Evolutionary conservation across 1,140 invertebrate species (phyloP), one percentile per base, ranked within the genome.

Genomic region (Calycopis cecrops): DNA sequence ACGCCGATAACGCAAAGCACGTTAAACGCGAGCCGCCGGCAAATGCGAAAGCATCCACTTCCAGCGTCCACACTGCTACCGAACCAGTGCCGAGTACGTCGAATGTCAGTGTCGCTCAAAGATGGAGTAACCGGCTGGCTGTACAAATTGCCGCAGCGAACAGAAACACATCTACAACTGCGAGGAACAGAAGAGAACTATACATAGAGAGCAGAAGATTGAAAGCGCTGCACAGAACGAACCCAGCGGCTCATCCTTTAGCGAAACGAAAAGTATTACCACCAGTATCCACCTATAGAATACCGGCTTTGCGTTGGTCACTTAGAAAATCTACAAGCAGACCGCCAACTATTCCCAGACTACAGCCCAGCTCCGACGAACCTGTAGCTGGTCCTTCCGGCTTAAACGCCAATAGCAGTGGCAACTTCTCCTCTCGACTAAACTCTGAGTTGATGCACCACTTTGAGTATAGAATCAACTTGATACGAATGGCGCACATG

Each of bases 81-180:
- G 52, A 59, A 14, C 38, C 52, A 10, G 16, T 14, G n/a, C 58
- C 28, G 35, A 50, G 34, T 54, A 48, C 47, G 3, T 48, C 47
- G 18, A 48, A 18, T 18, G 28, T 18, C 17, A 33, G 18, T 52
- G 34, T 47, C 28, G 18, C 64, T 6, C 75, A 82, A 52, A 64
- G 59, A 44, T 87, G 79, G 79, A 84, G 79, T 51, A 75, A 82
- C 62, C 72, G 85, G 11, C 69, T 88, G 7, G 84, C 85, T 9
- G 78, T 88, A 17, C 84, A 86, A 62, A 88, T 88, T 53, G 67
- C 85, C 9, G 82, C 78, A 16, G 85, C 78, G 1, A 88, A 88
- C 52, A 69, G 79, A 65, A 88, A 88, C 65, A 73, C 66, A 51
- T 87, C 85, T 8, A 62, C 66, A n/a, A 87, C 83, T 9, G 85